These are phyloP conservation scores for Zhengitettix transpicula DNA, from an alignment of 2,888 invertebrate species.

Conservation along the genomic window DNA sequence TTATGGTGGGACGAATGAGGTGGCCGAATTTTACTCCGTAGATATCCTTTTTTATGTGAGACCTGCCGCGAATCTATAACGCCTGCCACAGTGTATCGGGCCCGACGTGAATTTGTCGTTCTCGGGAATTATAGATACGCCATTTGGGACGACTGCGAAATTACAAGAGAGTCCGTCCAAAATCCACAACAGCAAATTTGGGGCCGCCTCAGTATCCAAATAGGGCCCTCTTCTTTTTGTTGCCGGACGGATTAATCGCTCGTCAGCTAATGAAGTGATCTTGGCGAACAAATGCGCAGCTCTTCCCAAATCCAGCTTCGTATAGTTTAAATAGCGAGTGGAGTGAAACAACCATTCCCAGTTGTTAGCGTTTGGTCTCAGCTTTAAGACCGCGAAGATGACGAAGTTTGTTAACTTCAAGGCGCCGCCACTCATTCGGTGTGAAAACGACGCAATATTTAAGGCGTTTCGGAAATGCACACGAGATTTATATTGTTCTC, in stretches of 20 bases:
- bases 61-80: slow-evolving; percentile 13
- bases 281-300: slow-evolving; percentile 1
- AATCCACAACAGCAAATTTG: not conserved
- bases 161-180: not conserved
- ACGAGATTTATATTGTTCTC: not conserved
- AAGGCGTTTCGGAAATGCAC: not conserved
- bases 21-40: no score
- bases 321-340: not conserved
- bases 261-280: slow-evolving; percentile 26
- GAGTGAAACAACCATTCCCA: not conserved
- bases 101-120: not conserved
- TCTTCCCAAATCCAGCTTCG: not conserved
- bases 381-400: not conserved
- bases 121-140: not conserved
- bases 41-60: slow-evolving; percentile 8
- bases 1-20: no score
- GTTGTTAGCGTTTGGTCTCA: not conserved
- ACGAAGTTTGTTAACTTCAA: not conserved
- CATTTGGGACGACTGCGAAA: not conserved
- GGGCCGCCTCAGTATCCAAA: not conserved
- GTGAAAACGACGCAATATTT: not conserved
- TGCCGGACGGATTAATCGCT: slow-evolving; percentile 19
- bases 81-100: slow-evolving; percentile 8
- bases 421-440: not conserved
- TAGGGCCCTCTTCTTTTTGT: slow-evolving; percentile 22